Evolutionary conservation across 2,113 vertebrate genomes (phyloP), one percentile per base, ranked within the genome.

Genomic region (Oryzias melastigma): DNA sequence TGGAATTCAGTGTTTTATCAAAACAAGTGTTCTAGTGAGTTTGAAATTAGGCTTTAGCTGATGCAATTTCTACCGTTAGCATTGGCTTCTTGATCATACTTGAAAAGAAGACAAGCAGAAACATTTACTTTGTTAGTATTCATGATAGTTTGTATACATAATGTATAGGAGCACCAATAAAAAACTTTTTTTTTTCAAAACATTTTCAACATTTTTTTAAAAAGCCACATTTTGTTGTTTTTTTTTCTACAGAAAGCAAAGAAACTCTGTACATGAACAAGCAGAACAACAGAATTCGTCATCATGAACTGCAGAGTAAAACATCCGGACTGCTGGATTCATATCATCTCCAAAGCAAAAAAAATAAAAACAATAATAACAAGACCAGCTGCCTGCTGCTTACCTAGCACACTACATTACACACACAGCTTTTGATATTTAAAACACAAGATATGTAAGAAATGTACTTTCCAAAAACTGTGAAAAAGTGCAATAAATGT

Each of bases 401-500:
- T 83, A 87, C 81, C 91, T 87, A 92, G 84, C 92, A 95, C 92
- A 88, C 90, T 92, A 95, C 93, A 75, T 92, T 95, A 91, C 94
- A 93, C 92, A 93, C 91, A 93, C 89, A 89, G 92, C 86, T 90
- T 85, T 54, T 91, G 90, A 90, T 91, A 93, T 93, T 87, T 84
- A 91, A 94, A 89, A 92, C 93, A 96, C 94, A 94, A 92, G 90
- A 90, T 92, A 94, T 91, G 92, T 93, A 94, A 94, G 93, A 94
- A 95, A 95, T 65, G 88, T 93, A 91, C 86, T 92, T 94, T 93
- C 90, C 92, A 94, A 91, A 94, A 90, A 84, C 83, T 91, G 93
- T 92, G 91, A 92, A 94, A 97, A 95, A 96, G 95, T 96, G 94
- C 95, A 95, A 94, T 94, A 98, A 93, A 94, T 91, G 89, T 94